These are phyloP conservation scores for Cyrtonyx montezumae DNA, from an alignment of 2,113 vertebrate species.

Conservation along the genomic window DNA sequence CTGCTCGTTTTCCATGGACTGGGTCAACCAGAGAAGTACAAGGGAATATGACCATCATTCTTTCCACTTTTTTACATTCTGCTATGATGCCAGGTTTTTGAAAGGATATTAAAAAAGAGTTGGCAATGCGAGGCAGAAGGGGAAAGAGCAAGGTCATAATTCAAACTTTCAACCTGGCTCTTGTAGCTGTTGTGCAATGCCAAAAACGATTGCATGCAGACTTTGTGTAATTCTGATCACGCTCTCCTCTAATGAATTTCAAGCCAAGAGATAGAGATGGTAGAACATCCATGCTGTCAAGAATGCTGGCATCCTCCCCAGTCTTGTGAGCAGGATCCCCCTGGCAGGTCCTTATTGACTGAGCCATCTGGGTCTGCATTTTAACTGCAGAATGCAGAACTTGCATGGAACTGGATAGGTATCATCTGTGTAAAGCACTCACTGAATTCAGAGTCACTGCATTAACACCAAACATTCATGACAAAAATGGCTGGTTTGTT, in stretches of 20 bases:
- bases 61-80: neutral
- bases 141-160: slow-evolving; percentile 1
- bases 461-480: neutral
- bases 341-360: slow-evolving; percentile 19
- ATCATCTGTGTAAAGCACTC: neutral
- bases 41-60: neutral
- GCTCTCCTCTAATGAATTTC: neutral
- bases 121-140: neutral
- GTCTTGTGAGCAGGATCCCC: neutral
- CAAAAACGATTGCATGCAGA: neutral
- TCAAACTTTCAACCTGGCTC: neutral
- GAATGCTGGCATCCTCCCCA: neutral
- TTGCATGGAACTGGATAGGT: neutral
- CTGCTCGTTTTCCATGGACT: neutral
- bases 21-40: neutral
- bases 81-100: neutral
- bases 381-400: slow-evolving; percentile 9
- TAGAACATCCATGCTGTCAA: slow-evolving; percentile 1
- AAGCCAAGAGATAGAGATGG: neutral
- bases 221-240: slow-evolving; percentile 12
- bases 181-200: neutral
- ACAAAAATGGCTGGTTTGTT: neutral
- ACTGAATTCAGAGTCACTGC: neutral
- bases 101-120: neutral
- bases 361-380: slow-evolving; percentile 37